Evolutionary conservation across 2,888 invertebrate species (phyloP), one percentile per base, ranked within the genome.

Genomic region (Nephrocerus scutellatus): DNA sequence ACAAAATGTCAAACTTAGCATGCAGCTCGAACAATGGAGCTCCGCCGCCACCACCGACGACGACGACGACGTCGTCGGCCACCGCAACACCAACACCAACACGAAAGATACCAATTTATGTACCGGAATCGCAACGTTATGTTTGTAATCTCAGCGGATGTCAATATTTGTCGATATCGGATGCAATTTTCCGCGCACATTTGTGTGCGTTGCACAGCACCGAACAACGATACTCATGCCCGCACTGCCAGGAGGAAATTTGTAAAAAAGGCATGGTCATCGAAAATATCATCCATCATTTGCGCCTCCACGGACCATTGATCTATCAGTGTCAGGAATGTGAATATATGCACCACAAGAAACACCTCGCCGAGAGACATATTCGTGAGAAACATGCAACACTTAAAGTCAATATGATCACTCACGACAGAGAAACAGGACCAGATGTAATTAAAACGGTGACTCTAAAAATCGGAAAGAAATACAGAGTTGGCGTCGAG

Each of bases 1-100:
- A 88, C 60, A 84, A 81, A 60, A 88, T 88, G 88, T 74, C 80
- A 1, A 88, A 88, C 60, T 72, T 86, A 13, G 86, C 88, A 0
- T 79, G 81, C n/a, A 84, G 81, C 49, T 84, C 79, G 9, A 45
- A 19, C 10, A 39, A 2, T 42, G 41, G 20, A 43, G 41, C 5
- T n/a, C 33, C 1, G 24, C 37, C 2, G 36, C 29, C 6, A 18
- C 6, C 15, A 32, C 39, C n/a, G 26, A 20, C 13, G 21, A 5
- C 14, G 2, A 14, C 28, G n/a, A 6, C 13, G 1, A 12, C 15
- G 1, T 8, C 23, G 1, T 3, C 9, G 4, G 13, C 13, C 16
- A 6, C 14, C 18, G 10, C 10, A 24, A 7, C 5, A 6, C 37
- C 21, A 23, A 4, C 3, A 4, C 10, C 5, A 12, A 22, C 16